Conservation (phyloP, 1,140 invertebrate species). For the Batillaria attramentaria region DNA sequence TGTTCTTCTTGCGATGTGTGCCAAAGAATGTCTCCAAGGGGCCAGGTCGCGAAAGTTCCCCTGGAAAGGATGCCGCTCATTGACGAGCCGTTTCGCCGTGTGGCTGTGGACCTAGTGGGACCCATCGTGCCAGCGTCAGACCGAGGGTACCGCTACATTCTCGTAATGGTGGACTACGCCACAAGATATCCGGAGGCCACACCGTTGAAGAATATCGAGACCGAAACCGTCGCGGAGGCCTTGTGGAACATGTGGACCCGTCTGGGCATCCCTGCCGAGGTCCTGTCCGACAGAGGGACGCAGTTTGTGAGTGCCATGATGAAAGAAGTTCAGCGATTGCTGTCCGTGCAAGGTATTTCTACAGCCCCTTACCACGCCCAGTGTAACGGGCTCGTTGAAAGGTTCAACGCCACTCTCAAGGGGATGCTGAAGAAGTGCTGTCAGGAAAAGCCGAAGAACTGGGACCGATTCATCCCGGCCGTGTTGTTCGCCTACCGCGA, state of each 20-base stretch:
- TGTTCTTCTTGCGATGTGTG: too few species aligned
- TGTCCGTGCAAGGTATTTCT: conserved; percentile 24
- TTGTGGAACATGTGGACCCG: conserved; percentile 32
- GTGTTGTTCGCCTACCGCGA: conserved; percentile 58
- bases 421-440: conserved; percentile 53
- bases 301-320: background rate
- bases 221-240: conserved; percentile 44
- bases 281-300: background rate
- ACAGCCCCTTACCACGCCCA: conserved; percentile 39
- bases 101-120: too few species aligned
- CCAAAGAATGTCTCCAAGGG: too few species aligned
- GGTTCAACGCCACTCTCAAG: conserved; percentile 39
- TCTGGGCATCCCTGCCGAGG: background rate
- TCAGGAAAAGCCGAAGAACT: conserved; percentile 50
- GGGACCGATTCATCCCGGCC: conserved; percentile 46
- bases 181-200: conserved; percentile 51
- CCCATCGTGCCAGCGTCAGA: too few species aligned
- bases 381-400: conserved; percentile 36
- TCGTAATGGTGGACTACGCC: conserved; percentile 41
- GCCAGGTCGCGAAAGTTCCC: too few species aligned
- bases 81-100: too few species aligned
- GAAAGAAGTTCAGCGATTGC: conserved; percentile 26
- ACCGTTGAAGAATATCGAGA: conserved; percentile 35
- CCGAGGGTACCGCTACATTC: conserved; percentile 40
- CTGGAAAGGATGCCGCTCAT: too few species aligned